Evolutionary conservation across 2,888 invertebrate genomes (phyloP), one percentile per base, ranked within the genome.

Genomic region (Epinotia brunnichana): DNA sequence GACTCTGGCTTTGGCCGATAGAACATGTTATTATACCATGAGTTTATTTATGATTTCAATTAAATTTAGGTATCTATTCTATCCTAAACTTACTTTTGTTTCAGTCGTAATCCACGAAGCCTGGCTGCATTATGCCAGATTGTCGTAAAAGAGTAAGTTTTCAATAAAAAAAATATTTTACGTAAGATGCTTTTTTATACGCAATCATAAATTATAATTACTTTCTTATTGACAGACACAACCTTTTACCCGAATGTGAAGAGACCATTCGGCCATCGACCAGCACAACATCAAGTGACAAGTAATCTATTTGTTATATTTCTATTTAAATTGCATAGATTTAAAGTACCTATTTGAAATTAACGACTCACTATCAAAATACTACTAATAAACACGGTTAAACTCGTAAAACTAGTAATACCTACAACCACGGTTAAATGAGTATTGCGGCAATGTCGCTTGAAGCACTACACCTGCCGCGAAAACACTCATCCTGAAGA

Each of bases 171-270:
- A 13, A 15, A 21, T 3, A 21, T n/a, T 48, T 1, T 15, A 48
- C 7, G n/a, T n/a, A 44, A 13, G 15, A 44, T 44, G 44, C 13
- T 48, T n/a, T 5, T 4, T 7, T 7, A n/a, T 7, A 48, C 2
- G 5, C 48, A 48, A 7, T 48, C n/a, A 48, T n/a, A n/a, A n/a
- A n/a, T n/a, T n/a, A 7, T n/a, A n/a, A 62, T 11, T 29, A 0
- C 54, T 48, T 63, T 44, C n/a, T 29, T 56, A 2, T 54, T 17
- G 17, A 70, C 69, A 70, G 69, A 62, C 62, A 70, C 62, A 63
- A 70, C 7, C 62, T 70, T 17, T 41, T 66, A n/a, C 66, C 66
- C 48, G 44, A 68, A 9, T 48, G 44, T 17, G 67, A 68, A 48
- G 67, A 68, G 57, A 41, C 29, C 24, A 24, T 24, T n/a, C 62